These are phyloP conservation scores for Tribolium freemani DNA, from an alignment of 2,888 invertebrate species.

Conservation along the genomic window DNA sequence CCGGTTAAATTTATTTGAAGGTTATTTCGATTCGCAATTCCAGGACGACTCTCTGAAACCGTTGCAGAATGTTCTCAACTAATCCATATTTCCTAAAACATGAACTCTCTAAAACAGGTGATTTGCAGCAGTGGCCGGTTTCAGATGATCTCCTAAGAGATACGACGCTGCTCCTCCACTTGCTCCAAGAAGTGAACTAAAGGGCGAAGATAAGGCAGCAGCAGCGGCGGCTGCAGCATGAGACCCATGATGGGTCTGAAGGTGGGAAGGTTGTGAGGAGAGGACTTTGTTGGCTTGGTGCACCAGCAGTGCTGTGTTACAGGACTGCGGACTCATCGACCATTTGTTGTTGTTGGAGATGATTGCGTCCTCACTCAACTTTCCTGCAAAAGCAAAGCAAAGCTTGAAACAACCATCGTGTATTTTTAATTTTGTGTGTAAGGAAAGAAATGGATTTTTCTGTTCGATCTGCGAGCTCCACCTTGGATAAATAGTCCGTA, in stretches of 20 bases:
- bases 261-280: constrained; percentile 66
- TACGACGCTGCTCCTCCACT: constrained; percentile 73
- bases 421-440: too few relatives aligned
- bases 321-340: constrained; percentile 68
- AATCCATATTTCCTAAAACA: constrained; percentile 10
- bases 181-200: constrained; percentile 72
- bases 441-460: too few relatives aligned
- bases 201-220: constrained; percentile 75
- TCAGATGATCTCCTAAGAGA: constrained; percentile 75
- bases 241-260: constrained; percentile 65
- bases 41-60: not conserved
- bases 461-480: too few relatives aligned
- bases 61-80: not conserved
- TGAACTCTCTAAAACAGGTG: constrained; percentile 71
- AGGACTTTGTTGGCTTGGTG: constrained; percentile 69
- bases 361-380: constrained; percentile 66
- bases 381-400: constrained; percentile 62
- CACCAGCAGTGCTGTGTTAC: constrained; percentile 67
- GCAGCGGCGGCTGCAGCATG: constrained; percentile 76
- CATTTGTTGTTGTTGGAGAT: constrained; percentile 69
- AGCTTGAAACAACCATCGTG: not conserved
- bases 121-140: constrained; percentile 73
- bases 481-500: constrained; percentile 22
- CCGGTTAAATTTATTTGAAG: constrained; percentile 17
- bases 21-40: not conserved